Conservation (phyloP, 2,113 vertebrate genomes). For the Danionella cerebrum region DNA sequence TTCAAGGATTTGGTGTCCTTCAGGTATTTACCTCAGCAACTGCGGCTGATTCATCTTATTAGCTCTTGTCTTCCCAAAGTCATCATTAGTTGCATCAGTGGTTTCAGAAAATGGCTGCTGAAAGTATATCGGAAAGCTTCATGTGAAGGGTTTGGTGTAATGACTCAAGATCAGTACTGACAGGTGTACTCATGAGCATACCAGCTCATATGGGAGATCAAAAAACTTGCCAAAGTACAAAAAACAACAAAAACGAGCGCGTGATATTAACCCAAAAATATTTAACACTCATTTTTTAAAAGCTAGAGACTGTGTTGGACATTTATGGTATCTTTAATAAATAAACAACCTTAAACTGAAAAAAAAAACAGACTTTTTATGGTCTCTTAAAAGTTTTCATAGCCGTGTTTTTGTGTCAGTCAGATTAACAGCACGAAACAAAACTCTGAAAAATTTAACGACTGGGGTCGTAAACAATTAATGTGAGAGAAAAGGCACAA, state of each 20-base stretch:
- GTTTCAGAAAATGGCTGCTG: background rate
- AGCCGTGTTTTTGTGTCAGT: too few species aligned
- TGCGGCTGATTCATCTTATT: conserved; percentile 13
- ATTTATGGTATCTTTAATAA: too few species aligned
- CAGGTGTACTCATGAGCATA: background rate
- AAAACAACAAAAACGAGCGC: too few species aligned
- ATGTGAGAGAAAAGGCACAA: background rate
- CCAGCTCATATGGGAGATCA: background rate
- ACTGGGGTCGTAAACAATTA: background rate
- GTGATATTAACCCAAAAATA: too few species aligned
- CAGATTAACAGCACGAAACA: background rate
- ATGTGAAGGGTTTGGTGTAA: background rate
- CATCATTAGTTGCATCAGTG: conserved; percentile 21
- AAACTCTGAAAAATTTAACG: background rate
- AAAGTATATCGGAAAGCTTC: background rate
- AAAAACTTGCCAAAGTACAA: too few species aligned
- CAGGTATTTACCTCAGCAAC: conserved; percentile 10
- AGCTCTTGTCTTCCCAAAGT: conserved; percentile 5
- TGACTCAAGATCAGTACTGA: background rate
- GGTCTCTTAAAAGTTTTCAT: too few species aligned
- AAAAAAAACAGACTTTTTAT: too few species aligned
- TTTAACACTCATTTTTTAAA: too few species aligned
- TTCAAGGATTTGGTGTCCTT: conserved; percentile 21
- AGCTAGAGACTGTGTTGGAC: too few species aligned
- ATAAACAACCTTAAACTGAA: background rate